Evolutionary conservation across 37 sponge, comb jelly and placozoan species (phyloP), one percentile per base, ranked within the genome.

Genomic region (Sycon ciliatum): DNA sequence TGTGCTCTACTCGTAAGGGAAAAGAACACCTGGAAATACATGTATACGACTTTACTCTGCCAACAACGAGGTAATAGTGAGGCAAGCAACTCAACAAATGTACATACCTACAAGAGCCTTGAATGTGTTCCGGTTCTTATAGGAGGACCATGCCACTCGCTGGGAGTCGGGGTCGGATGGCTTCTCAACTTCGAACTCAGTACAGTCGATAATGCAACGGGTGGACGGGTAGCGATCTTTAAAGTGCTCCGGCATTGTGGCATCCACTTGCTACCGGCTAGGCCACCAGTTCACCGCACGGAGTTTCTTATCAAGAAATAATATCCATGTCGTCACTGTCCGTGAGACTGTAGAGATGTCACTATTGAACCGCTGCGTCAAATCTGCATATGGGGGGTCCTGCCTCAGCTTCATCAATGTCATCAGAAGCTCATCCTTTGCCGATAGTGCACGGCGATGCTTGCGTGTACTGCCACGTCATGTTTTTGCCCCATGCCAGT

Each of bases 81-180:
- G n/a, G n/a, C n/a, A n/a, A n/a, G n/a, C n/a, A n/a, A n/a, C n/a
- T n/a, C n/a, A n/a, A n/a, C n/a, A n/a, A n/a, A n/a, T n/a, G n/a
- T n/a, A n/a, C n/a, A n/a, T 76, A 33, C 75, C 77, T 34, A 81
- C 62, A 16, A 81, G 36, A 31, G 56, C 65, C 36, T 81, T 81
- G 36, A 28, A 75, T 23, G 82, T 81, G 54, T 81, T 78, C 52
- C 77, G 67, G 57, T 76, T 79, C 30, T 82, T 82, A 63, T 81
- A 81, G 34, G 39, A 46, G 20, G 77, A 42, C 33, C 71, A 79
- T 34, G 79, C 72, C 62, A 79, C 31, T 38, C 72, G 79, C 63
- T 79, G 79, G 4, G 72, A 20, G 6, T 72, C 73, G 4, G 79
- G 81, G 24, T 73, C 36, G 5, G 67, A 4, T 33, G 81, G 57